Conservation (phyloP, 30 jellyfish, hydroid and myxozoan genomes). For the Hydra vulgaris region DNA sequence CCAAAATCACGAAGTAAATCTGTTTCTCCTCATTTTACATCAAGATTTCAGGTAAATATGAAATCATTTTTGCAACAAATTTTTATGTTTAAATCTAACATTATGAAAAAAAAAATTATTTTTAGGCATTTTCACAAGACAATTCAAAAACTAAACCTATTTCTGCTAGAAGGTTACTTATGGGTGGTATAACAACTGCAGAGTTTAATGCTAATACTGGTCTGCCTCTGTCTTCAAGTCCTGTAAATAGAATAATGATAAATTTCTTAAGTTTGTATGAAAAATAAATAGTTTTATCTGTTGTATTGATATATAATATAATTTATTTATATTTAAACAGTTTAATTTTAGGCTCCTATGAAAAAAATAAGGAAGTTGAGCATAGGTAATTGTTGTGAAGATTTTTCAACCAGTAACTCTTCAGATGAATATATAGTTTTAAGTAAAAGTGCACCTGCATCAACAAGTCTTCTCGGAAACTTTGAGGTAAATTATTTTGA, state of each 20-base stretch:
- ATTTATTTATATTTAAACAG: neutral
- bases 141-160: constrained; percentile 14
- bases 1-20: constrained; percentile 25
- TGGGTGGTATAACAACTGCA: constrained; percentile 66
- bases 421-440: constrained; percentile 10
- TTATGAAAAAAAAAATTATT: too few species aligned
- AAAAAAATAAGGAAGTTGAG: constrained; percentile 21
- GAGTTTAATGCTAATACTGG: constrained; percentile 70
- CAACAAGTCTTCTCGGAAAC: constrained; percentile 83
- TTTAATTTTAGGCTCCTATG: constrained; percentile 40
- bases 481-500: constrained; percentile 49
- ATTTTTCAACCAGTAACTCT: constrained; percentile 22
- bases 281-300: neutral
- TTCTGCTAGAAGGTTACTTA: constrained; percentile 38
- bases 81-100: too few species aligned
- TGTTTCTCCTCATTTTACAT: constrained; percentile 25
- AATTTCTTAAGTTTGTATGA: neutral
- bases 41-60: constrained; percentile 8
- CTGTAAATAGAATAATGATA: too few species aligned
- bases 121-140: neutral
- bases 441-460: constrained; percentile 93
- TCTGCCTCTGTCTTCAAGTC: constrained; percentile 81
- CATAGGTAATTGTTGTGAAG: constrained; percentile 4
- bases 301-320: neutral
- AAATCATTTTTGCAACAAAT: neutral